These are phyloP conservation scores for Andrena praecox DNA, from an alignment of 2,888 invertebrate genomes.

Conservation along the genomic window DNA sequence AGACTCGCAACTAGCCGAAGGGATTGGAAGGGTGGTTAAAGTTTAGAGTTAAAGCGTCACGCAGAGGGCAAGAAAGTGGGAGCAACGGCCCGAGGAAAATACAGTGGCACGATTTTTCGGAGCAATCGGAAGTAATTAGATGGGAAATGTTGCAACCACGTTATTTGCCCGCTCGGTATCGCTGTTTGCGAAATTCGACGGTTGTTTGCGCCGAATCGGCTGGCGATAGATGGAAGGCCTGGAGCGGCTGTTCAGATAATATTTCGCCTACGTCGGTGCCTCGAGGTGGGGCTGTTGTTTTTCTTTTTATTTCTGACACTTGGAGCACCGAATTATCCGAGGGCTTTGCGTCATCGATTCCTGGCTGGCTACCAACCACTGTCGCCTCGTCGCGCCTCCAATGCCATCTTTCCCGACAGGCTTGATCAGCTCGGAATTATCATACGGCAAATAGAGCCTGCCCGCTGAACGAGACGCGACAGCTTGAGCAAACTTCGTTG, in stretches of 20 bases:
- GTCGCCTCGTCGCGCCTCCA: conserved; percentile 9
- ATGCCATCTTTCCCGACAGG: conserved; percentile 12
- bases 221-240: conserved; percentile 46
- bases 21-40: neutral
- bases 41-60: neutral
- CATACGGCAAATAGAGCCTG: conserved; percentile 4
- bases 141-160: conserved; percentile 38
- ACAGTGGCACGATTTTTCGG: neutral
- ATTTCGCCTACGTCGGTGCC: conserved; percentile 41
- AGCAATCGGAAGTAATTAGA: conserved; percentile 8
- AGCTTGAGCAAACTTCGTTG: conserved; percentile 19
- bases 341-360: conserved; percentile 54
- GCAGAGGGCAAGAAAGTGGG: neutral
- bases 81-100: neutral
- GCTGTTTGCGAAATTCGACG: conserved; percentile 65
- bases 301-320: conserved; percentile 35
- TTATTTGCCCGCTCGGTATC: conserved; percentile 33
- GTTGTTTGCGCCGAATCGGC: conserved; percentile 65
- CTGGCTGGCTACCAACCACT: conserved; percentile 45
- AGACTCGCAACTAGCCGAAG: neutral
- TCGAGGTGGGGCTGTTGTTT: conserved; percentile 51
- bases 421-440: conserved; percentile 29
- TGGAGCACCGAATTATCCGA: conserved; percentile 28
- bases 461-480: neutral
- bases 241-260: conserved; percentile 62